phyloP scores from a whole-genome alignment of 2,113 vertebrate genomes.

The Emydocephalus ijimae region DNA sequence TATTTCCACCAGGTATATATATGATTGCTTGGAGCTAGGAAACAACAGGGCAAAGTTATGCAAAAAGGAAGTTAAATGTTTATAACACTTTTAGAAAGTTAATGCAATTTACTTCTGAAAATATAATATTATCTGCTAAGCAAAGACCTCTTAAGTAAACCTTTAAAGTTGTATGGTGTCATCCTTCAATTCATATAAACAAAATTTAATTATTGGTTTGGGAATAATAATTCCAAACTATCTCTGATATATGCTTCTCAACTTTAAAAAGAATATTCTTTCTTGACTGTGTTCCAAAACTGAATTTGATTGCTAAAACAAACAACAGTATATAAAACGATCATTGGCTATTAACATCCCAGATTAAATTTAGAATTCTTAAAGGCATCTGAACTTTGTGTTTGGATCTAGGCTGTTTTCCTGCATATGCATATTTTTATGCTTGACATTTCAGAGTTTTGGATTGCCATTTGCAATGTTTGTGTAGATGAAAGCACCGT shows the following conservation, averaged over 20 bases:
- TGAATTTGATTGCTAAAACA: background rate
- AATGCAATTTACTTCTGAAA: background rate
- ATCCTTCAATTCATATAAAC: background rate
- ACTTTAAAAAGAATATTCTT: background rate
- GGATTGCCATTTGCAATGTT: background rate
- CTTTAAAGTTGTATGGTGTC: background rate
- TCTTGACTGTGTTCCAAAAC: background rate
- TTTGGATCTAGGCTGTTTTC: background rate
- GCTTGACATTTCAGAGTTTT: background rate
- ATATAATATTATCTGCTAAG: background rate
- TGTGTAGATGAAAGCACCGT: background rate
- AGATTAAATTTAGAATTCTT: background rate
- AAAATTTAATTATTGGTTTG: background rate
- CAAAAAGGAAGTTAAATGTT: background rate
- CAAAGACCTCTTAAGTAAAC: background rate
- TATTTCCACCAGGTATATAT: constrained; percentile 30
- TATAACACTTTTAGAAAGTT: background rate
- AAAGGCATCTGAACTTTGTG: background rate
- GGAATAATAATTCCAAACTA: background rate
- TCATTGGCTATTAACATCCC: background rate
- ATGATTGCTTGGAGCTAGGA: constrained; percentile 5
- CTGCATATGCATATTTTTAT: background rate
- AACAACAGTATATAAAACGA: background rate
- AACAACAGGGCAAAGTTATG: background rate
- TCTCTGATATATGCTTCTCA: background rate